Evolutionary conservation across 1,140 invertebrate genomes (phyloP).

Genomic region (Agrilus planipennis): DNA sequence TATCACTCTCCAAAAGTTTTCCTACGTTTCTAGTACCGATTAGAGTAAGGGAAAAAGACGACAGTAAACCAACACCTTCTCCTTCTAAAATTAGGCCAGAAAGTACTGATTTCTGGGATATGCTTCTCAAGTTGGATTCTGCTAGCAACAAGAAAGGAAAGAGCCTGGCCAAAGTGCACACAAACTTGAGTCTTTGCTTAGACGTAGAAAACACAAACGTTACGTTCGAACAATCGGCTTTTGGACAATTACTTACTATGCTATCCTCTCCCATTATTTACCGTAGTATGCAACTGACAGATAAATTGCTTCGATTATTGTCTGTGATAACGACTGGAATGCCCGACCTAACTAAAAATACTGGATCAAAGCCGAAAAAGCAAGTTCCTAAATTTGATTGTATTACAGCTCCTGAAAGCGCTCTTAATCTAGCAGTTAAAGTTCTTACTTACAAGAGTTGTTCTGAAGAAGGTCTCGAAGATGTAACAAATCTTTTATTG

Average conservation of each 20-base stretch:
- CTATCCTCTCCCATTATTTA: conserved; percentile 70
- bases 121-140: conserved; percentile 50
- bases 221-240: conserved; percentile 58
- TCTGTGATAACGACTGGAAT: conserved; percentile 66
- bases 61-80: conserved; percentile 22
- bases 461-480: conserved; percentile 74
- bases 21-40: conserved; percentile 69
- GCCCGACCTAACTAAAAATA: conserved; percentile 40
- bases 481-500: conserved; percentile 63
- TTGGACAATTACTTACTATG: conserved; percentile 71
- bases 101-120: conserved; percentile 65
- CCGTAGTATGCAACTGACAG: conserved; percentile 65
- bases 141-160: conserved; percentile 59
- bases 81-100: conserved; percentile 36
- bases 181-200: conserved; percentile 33
- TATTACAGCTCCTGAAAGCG: conserved; percentile 46
- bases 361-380: conserved; percentile 14
- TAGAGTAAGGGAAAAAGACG: conserved; percentile 40
- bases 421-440: conserved; percentile 58
- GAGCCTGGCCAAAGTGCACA: conserved; percentile 47
- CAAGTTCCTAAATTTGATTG: conserved; percentile 33
- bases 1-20: conserved; percentile 73
- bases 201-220: conserved; percentile 35
- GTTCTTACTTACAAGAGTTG: conserved; percentile 72
- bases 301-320: conserved; percentile 66